Evolutionary conservation across 2,888 invertebrate genomes (phyloP), one percentile per base, ranked within the genome.

Genomic region (Auanema freiburgensis): DNA sequence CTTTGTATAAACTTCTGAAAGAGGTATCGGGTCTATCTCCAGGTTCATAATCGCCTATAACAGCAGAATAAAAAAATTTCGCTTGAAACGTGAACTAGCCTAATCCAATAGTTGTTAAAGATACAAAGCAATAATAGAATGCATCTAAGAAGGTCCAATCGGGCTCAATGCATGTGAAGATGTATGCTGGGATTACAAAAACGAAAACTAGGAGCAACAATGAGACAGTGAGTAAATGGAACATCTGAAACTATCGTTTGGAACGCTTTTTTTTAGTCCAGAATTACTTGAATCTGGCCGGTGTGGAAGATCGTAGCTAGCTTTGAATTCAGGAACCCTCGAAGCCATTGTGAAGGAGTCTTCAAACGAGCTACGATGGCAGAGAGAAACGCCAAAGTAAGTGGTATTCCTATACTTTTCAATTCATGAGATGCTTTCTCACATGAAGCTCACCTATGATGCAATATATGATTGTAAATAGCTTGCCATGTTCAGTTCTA

Each of bases 41-140:
- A 0, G 92, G 92, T 72, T 92, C 91, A 86, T 91, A 92, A 85
- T 93, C 93, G 0, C 92, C 73, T 64, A 24, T 23, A 57, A 58
- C 4, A 16, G 5, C 11, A 33, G 33, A 16, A 63, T 14, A n/a
- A 8, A 33, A 3, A 33, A 3, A 33, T 33, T 5, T 3, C 33
- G 33, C 33, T 33, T 3, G 8, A 8, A 2, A 24, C n/a, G n/a
- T 5, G 0, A 16, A 53, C 43, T 6, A 41, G 49, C 78, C 92
- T 2, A 93, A 87, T 14, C 92, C 91, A 80, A 93, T 91, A 68
- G 92, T 92, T 24, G 92, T 92, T 71, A 93, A 86, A 14, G 92
- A 92, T 78, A 93, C 91, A 86, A 92, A 92, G 85, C 92, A 92
- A 85, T 92, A 93, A 86, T 93, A 93, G 82, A 93, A 88, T 0